Base-by-base conservation (phyloP, 2,113 vertebrate species). In the Turnix velox region DNA sequence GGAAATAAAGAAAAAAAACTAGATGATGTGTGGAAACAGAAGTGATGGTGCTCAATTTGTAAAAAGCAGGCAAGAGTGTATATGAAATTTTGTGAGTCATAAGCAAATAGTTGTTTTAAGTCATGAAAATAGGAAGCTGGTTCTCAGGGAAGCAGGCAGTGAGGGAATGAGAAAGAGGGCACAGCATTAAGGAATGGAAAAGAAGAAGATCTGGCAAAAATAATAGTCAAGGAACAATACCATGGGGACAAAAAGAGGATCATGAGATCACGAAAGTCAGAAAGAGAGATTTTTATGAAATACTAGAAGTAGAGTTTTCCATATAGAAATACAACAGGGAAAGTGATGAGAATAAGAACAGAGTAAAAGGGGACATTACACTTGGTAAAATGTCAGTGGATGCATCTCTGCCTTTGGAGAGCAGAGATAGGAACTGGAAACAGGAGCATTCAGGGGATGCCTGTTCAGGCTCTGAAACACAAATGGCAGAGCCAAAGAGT, bases 1-100 rank as follows among this genome's bases (percentile, higher is more conserved):
- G 84, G 77, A 91, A 89, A 91, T 87, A 79, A 89, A 91, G 46
- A 43, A 71, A 79, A 84, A 68, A 92, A 68, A 90, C 22, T 49
- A 73, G 84, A 62, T 51, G 40, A 72, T 39, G 65, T 42, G 76
- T 48, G 69, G 61, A 39, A 93, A 77, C 24, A 23, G 83, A 52
- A 77, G 80, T 12, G 31, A 75, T 7, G 25, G 68, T 18, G 16
- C 40, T 78, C 3, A 1, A 37, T 86, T 84, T 45, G 66, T 7
- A 17, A 80, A 31, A 71, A 69, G 65, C 23, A 84, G 46, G 33
- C 22, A 75, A 61, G 45, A 76, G 15, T 4, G 13, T 2, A 5
- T 7, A 4, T 1, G 33, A 61, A n/a, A 6, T 69, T 54, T 9
- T 78, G 59, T 1, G 1, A 88, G 80, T 18, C 18, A 27, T 43